Base-by-base conservation (phyloP, 1,140 invertebrate genomes). In the Streblospio benedicti region DNA sequence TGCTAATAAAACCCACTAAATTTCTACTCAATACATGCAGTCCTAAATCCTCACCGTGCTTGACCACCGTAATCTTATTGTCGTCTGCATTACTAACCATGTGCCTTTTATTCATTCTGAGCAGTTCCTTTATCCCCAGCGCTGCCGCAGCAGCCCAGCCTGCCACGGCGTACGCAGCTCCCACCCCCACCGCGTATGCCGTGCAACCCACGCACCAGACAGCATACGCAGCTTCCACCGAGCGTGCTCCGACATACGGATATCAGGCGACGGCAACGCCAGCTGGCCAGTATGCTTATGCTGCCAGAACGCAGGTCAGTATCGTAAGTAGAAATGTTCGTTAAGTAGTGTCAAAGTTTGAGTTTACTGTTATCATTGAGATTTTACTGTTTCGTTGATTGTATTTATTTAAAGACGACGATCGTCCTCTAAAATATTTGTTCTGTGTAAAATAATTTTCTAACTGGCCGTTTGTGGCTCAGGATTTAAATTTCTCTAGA, bases 281-380 rank as follows among this genome's bases (percentile, higher is more conserved):
- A n/a, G 45, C 57, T 31, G 44, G 45, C 31, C 57, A 59, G 49
- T 59, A 59, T 27, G 45, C 57, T 16, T 59, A 59, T 2, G 33
- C 44, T 33, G 32, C 57, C 1, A 27, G 56, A 6, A 57, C 56
- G 6, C 56, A 57, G 23, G 56, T 57, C 6, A 31, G n/a, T n/a
- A n/a, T n/a, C n/a, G n/a, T n/a, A n/a, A n/a, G n/a, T n/a, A n/a
- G n/a, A n/a, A n/a, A n/a, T n/a, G n/a, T n/a, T n/a, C n/a, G n/a
- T n/a, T n/a, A n/a, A n/a, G n/a, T n/a, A n/a, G n/a, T n/a, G n/a
- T n/a, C n/a, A 30, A 14, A 52, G 50, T 25, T 52, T 25, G 20
- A 18, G 31, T 20, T 52, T 20, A 30, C 30, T 14, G 25, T n/a
- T n/a, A 25, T 12, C 12, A 9, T 25, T 14, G 45, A 49, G 45